Evolutionary conservation across 2,888 invertebrate genomes (phyloP).

Genomic region (Agrotis puta): DNA sequence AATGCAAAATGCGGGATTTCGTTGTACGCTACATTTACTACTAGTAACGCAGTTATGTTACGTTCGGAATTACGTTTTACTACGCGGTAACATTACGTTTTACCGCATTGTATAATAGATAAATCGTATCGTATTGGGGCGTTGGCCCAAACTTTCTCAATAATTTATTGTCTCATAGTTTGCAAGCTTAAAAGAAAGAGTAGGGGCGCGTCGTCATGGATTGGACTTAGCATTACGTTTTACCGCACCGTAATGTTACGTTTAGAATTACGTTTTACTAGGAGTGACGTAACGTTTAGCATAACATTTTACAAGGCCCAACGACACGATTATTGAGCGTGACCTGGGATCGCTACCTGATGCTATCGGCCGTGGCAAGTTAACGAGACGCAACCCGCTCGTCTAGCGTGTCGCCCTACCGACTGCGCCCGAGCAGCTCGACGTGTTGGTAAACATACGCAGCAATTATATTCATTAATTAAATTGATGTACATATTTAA

Average conservation of each 20-base stretch:
- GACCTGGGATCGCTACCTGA: slow-evolving; percentile 63
- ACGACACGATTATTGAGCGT: slow-evolving; percentile 63
- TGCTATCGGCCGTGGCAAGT: slow-evolving; percentile 72
- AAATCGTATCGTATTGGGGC: too few relatives aligned
- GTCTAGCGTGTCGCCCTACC: slow-evolving; percentile 69
- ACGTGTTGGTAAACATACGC: slow-evolving; percentile 54
- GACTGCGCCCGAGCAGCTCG: slow-evolving; percentile 51
- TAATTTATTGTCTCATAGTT: neutral
- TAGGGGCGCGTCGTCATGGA: neutral
- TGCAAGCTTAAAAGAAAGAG: neutral
- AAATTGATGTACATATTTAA: slow-evolving; percentile 30
- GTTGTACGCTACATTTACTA: neutral
- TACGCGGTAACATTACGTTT: slow-evolving; percentile 17
- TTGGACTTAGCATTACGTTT: neutral
- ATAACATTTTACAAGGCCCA: slow-evolving; percentile 43
- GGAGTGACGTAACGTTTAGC: slow-evolving; percentile 11
- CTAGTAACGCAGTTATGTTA: neutral
- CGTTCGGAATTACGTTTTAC: neutral
- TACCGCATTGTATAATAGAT: neutral
- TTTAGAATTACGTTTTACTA: neutral
- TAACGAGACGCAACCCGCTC: slow-evolving; percentile 68
- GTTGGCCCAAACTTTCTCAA: neutral
- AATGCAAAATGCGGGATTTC: neutral
- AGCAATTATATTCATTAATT: slow-evolving; percentile 58
- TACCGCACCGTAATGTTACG: neutral